Evolutionary conservation across 2,888 invertebrate genomes (phyloP).

Genomic region (Koerneria pararmatus): DNA sequence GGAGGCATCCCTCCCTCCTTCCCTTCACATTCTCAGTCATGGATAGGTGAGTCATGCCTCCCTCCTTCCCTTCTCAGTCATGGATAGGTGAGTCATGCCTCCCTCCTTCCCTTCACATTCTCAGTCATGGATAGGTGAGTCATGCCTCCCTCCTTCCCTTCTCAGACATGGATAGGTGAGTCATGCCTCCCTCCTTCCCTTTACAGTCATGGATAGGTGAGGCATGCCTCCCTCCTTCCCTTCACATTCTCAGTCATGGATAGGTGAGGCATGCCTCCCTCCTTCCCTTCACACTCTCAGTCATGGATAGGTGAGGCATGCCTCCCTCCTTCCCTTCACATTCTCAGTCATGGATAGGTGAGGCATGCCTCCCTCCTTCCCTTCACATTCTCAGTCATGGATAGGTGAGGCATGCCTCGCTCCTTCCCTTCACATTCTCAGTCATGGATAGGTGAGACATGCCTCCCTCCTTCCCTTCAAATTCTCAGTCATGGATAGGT

Average conservation of each 20-base stretch:
- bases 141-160: not conserved
- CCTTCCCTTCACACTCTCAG: conserved; percentile 60
- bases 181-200: no score
- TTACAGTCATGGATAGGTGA: conserved; percentile 74
- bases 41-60: no score
- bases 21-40: not conserved
- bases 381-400: conserved; percentile 70
- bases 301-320: conserved; percentile 71
- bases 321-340: not conserved
- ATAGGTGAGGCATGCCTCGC: conserved; percentile 60
- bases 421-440: not conserved
- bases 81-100: conserved; percentile 65
- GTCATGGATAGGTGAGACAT: conserved; percentile 73
- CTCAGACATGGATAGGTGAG: not conserved
- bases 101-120: not conserved
- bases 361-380: not conserved
- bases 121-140: conserved; percentile 72
- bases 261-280: conserved; percentile 56
- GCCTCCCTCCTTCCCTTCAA: not conserved
- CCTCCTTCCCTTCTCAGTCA: no score
- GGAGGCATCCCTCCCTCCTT: conserved; percentile 29
- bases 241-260: conserved; percentile 70
- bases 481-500: conserved; percentile 71
- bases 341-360: conserved; percentile 71
- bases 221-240: not conserved